These are phyloP conservation scores for Periparus ater DNA, from an alignment of 2,797 vertebrate genomes.

Conservation along the genomic window DNA sequence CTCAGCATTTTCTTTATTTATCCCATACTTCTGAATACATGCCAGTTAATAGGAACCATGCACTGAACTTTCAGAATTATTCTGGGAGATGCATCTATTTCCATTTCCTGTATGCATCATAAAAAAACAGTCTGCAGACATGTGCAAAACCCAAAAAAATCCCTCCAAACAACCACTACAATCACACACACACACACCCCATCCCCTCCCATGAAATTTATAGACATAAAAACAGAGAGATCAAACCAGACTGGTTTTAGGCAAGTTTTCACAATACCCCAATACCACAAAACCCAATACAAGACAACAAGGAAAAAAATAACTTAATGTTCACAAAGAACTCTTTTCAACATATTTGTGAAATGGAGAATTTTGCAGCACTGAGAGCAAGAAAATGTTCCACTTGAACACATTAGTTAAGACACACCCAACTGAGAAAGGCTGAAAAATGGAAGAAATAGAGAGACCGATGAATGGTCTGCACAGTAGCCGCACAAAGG, in stretches of 20 bases:
- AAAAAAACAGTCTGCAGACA: neutral
- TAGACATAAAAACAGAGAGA: neutral
- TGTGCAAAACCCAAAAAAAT: neutral
- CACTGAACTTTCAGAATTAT: neutral
- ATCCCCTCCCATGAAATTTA: neutral
- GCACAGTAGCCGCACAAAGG: fast-evolving
- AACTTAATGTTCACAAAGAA: neutral
- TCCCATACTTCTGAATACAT: neutral
- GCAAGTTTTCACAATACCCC: neutral
- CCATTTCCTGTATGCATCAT: neutral
- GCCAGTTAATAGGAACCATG: neutral
- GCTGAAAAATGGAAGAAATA: neutral
- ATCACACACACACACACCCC: neutral
- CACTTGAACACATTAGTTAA: neutral
- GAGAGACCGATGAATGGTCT: neutral
- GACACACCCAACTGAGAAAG: neutral
- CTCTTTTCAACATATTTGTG: neutral
- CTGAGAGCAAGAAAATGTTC: neutral
- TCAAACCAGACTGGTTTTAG: neutral
- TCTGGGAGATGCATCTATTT: neutral
- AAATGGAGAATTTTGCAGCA: neutral
- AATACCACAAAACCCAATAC: neutral
- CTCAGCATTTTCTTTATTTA: neutral
- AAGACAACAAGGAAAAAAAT: neutral
- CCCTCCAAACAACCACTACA: neutral